A percentile compares a stretch with the other conserved stretches of the same genome.
Conservation (phyloP, 1,140 invertebrate genomes). For the Cyphomyrmex costatus region DNA sequence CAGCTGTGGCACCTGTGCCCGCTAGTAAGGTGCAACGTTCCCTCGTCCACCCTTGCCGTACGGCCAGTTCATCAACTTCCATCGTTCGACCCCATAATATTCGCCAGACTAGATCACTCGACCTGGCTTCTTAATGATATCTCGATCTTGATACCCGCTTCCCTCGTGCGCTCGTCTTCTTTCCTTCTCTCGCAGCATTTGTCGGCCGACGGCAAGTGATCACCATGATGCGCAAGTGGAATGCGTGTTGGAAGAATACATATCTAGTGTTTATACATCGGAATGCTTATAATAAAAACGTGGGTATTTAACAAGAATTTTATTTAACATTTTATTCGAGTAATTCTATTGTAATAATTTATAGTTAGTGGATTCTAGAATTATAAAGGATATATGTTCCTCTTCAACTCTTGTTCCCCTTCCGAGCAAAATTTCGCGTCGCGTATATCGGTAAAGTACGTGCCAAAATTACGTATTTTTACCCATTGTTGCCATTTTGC, state of each 20-base stretch:
- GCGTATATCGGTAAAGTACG: no score
- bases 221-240: not conserved
- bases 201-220: not conserved
- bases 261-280: not conserved
- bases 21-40: conserved; percentile 83
- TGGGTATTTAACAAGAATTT: not conserved
- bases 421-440: no score
- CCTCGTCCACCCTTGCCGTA: conserved; percentile 65
- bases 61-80: conserved; percentile 60
- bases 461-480: no score
- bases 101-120: conserved; percentile 75
- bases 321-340: not conserved
- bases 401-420: not conserved
- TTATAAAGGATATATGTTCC: not conserved
- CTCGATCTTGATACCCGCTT: conserved; percentile 30
- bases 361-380: not conserved
- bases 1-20: conserved; percentile 84
- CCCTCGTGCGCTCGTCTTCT: not conserved
- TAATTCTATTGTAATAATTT: not conserved
- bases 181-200: conserved; percentile 19
- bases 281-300: not conserved
- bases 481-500: no score
- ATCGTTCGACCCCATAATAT: conserved; percentile 74
- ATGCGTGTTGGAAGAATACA: not conserved
- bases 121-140: conserved; percentile 77